These are phyloP conservation scores for Bos taurus DNA, from an alignment of 2,113 vertebrate species.

Conservation along the genomic window DNA sequence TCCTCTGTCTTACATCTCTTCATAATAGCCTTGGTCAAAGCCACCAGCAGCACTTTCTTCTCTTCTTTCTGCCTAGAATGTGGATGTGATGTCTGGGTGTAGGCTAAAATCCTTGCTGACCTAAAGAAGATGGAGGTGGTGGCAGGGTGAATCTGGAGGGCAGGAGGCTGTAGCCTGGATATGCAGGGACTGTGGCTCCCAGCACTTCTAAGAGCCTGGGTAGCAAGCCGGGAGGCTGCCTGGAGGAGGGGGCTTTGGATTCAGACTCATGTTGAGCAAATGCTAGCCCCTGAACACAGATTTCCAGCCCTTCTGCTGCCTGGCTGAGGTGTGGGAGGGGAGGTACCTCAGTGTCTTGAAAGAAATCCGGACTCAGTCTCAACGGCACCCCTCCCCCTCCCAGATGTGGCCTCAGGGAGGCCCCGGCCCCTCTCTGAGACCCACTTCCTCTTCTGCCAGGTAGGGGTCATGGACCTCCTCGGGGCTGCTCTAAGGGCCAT, in stretches of 20 bases:
- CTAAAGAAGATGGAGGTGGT: neutral
- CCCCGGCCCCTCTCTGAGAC: neutral
- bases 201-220: neutral
- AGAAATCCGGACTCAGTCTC: neutral
- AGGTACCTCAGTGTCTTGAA: fast-evolving
- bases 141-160: neutral
- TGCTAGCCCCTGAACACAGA: neutral
- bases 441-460: neutral
- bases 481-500: neutral
- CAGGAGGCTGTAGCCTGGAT: no score
- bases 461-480: neutral
- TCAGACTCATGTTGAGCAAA: neutral
- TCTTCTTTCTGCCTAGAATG: neutral
- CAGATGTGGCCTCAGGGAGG: neutral
- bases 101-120: neutral
- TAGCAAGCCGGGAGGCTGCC: neutral
- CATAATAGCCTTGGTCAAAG: neutral
- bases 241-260: neutral
- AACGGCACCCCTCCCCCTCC: fast-evolving
- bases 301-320: neutral
- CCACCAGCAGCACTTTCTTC: neutral
- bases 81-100: neutral
- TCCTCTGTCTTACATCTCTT: no score
- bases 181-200: neutral
- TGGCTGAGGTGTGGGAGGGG: neutral